Base-by-base conservation (phyloP, 2,797 vertebrate genomes). In the Crenuchus spilurus region DNA sequence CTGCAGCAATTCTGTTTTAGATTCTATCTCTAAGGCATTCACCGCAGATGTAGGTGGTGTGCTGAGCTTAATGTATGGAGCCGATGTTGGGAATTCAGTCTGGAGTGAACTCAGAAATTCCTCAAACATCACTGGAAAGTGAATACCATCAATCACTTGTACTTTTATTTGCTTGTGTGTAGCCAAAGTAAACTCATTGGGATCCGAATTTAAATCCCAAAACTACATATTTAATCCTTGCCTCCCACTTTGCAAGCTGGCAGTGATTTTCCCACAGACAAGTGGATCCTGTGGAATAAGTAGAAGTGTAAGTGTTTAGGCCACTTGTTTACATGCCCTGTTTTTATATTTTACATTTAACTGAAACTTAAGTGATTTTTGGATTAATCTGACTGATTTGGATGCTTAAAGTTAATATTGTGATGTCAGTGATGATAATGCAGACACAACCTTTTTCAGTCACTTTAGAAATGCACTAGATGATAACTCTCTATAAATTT, bases 301-400 rank as follows among this genome's bases (percentile, higher is more conserved):
- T 22, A 22, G 33, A 60, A 60, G 1, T 11, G 22, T 28, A 22
- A 16, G 22, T 28, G 60, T 35, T 42, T 14, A 28, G 22, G 24
- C 39, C 37, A 28, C 22, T 37, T 28, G 37, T 62, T n/a, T 42
- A 4, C 37, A 24, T 26, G 24, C 8, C 39, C 39, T 42, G 60
- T 20, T 16, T 62, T 62, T 42, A 24, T 24, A 24, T 13, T 22
- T 2, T 24, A 13, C 4, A 28, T 62, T 28, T 89, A 90, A 89
- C 87, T 89, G 72, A 84, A 82, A 85, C n/a, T 86, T 79, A 83
- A 74, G 28, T 31, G 52, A 31, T n/a, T n/a, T n/a, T n/a, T n/a
- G n/a, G n/a, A n/a, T n/a, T n/a, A n/a, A n/a, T 31, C 28, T 7
- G 28, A 30, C 14, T 0, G 2, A 16, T 11, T 16, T 4, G 26